Evolutionary conservation across 2,888 invertebrate species (phyloP).

Genomic region (Mesorhabditis spiculigera): DNA sequence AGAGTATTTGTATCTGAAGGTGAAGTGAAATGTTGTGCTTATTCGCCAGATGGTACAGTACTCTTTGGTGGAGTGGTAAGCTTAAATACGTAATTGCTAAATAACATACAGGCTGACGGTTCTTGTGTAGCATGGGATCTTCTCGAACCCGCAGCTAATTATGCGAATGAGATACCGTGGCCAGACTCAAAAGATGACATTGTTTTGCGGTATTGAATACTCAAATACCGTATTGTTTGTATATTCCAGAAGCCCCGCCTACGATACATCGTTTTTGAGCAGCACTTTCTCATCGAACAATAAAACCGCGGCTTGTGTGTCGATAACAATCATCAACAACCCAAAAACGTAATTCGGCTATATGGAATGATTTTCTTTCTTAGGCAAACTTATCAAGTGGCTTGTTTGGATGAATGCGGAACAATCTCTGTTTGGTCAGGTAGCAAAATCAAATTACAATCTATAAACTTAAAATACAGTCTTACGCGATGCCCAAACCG

Average conservation of each 20-base stretch:
- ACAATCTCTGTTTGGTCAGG: background rate
- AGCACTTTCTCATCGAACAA: background rate
- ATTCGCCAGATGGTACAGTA: background rate
- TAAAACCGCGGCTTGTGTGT: background rate
- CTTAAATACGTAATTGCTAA: background rate
- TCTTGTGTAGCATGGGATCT: slow-evolving; percentile 5
- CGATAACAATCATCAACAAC: background rate
- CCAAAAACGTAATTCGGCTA: background rate
- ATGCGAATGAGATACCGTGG: background rate
- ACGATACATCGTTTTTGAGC: slow-evolving; percentile 4
- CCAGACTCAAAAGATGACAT: background rate
- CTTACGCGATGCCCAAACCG: background rate
- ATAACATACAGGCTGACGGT: background rate
- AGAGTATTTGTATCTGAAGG: slow-evolving; percentile 2
- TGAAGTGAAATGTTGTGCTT: slow-evolving; percentile 4
- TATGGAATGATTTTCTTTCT: background rate
- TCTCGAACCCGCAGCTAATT: background rate
- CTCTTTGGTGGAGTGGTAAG: slow-evolving; percentile 2
- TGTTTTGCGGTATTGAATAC: background rate
- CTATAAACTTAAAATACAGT: background rate
- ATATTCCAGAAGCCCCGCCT: background rate
- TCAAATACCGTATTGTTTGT: background rate
- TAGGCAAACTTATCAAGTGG: background rate
- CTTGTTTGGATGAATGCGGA: background rate
- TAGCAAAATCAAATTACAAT: background rate